Conservation (phyloP, 2,113 vertebrate species). For the Erythrolamprus reginae region DNA sequence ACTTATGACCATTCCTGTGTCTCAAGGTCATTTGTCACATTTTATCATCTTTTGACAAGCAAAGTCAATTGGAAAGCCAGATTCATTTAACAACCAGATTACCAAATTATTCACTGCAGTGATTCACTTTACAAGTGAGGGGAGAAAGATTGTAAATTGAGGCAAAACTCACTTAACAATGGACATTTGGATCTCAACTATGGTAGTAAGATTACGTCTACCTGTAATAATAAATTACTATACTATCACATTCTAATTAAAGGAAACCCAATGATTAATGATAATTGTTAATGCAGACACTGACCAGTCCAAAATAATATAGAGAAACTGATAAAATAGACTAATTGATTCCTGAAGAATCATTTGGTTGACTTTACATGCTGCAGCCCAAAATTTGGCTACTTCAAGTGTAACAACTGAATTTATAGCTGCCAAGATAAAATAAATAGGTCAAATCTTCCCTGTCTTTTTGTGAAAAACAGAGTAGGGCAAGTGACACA, state of each 20-base stretch:
- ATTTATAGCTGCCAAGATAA: not conserved
- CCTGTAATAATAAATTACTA: not conserved
- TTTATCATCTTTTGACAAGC: too few relatives aligned
- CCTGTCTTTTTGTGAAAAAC: not conserved
- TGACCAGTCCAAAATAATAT: not conserved
- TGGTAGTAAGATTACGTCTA: too few relatives aligned
- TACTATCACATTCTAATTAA: not conserved
- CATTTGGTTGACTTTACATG: not conserved
- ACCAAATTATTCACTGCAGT: too few relatives aligned
- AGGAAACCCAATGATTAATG: not conserved
- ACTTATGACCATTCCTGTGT: too few relatives aligned
- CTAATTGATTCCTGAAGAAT: not conserved
- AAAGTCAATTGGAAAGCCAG: too few relatives aligned
- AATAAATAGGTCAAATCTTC: not conserved
- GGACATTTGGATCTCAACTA: too few relatives aligned
- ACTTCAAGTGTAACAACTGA: not conserved
- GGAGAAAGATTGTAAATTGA: too few relatives aligned
- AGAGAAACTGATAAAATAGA: too few relatives aligned
- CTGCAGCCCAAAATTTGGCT: not conserved
- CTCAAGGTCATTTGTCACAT: too few relatives aligned
- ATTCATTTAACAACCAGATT: too few relatives aligned
- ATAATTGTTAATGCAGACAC: not conserved
- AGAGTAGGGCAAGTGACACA: not conserved
- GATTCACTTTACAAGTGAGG: too few relatives aligned
- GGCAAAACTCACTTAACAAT: too few relatives aligned